phyloP scores from a whole-genome alignment of 2,888 invertebrate genomes.

The Frankliniella intonsa region DNA sequence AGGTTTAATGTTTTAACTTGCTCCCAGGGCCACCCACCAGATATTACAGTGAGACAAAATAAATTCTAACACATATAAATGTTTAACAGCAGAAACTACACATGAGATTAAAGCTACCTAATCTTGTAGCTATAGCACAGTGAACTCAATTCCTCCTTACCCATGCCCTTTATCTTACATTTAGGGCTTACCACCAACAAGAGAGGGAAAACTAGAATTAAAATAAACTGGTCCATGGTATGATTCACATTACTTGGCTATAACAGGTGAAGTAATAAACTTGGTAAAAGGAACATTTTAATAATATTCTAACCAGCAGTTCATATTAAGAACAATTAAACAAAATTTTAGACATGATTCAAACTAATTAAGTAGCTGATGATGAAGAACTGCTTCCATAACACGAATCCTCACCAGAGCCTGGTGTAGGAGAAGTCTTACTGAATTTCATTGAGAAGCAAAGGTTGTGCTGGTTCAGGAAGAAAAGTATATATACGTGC shows the following conservation, averaged over 20 bases:
- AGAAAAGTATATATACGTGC: not conserved
- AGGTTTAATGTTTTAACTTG: slow-evolving; percentile 25
- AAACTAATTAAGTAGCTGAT: not conserved
- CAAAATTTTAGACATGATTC: not conserved
- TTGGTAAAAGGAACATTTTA: slow-evolving; percentile 4
- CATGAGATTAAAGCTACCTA: not conserved
- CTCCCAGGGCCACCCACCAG: slow-evolving; percentile 25
- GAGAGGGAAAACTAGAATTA: not conserved
- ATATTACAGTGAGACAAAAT: slow-evolving; percentile 27
- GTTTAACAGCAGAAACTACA: slow-evolving; percentile 15
- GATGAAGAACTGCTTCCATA: not conserved
- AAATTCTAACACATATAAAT: slow-evolving; percentile 21
- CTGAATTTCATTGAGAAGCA: not conserved
- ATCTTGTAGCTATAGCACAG: not conserved
- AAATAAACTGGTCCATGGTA: slow-evolving; percentile 9
- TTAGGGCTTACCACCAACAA: not conserved
- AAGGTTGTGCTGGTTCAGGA: not conserved
- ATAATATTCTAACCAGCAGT: not conserved
- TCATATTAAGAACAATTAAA: not conserved
- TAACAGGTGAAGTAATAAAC: not conserved
- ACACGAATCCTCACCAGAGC: not conserved
- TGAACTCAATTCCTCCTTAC: not conserved
- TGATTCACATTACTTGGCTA: not conserved
- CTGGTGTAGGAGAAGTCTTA: not conserved
- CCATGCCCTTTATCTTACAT: not conserved